phyloP scores from a whole-genome alignment of 2,797 vertebrate species.

The Pantherophis alleghaniensis region DNA sequence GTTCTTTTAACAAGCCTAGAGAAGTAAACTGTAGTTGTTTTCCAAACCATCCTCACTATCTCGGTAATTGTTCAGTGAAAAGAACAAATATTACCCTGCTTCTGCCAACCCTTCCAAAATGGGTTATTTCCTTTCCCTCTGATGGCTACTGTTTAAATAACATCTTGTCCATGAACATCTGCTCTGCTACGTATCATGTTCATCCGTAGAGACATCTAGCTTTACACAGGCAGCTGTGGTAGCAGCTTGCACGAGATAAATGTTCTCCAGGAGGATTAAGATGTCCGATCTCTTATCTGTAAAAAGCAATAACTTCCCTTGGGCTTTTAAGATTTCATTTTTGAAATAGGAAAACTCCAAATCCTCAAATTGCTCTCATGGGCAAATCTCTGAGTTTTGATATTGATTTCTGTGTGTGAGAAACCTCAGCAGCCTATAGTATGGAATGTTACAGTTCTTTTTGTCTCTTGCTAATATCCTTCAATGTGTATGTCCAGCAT shows the following conservation, averaged over 20 bases:
- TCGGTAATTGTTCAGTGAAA: constrained; percentile 4
- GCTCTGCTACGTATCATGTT: constrained; percentile 28
- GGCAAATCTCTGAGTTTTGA: constrained; percentile 39
- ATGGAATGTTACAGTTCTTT: constrained; percentile 58
- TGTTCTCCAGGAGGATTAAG: constrained; percentile 15
- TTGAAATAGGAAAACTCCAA: constrained; percentile 16
- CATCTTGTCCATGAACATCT: constrained; percentile 35
- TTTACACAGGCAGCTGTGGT: background rate
- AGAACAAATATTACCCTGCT: background rate
- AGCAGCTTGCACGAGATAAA: constrained; percentile 8
- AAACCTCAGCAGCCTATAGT: constrained; percentile 61
- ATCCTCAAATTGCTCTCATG: background rate
- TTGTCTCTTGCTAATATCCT: constrained; percentile 46
- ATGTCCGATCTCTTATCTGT: background rate
- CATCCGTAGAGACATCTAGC: constrained; percentile 27
- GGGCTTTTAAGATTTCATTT: background rate
- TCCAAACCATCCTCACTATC: background rate
- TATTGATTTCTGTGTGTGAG: constrained; percentile 54
- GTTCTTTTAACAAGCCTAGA: background rate
- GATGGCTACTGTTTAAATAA: background rate
- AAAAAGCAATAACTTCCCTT: background rate
- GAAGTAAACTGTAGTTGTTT: background rate
- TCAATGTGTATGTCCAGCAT: constrained; percentile 49
- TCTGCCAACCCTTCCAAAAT: constrained; percentile 23
- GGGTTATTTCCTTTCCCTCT: constrained; percentile 1